These are phyloP conservation scores for Prunella himalayana DNA, from an alignment of 2,113 vertebrate genomes.

Conservation along the genomic window DNA sequence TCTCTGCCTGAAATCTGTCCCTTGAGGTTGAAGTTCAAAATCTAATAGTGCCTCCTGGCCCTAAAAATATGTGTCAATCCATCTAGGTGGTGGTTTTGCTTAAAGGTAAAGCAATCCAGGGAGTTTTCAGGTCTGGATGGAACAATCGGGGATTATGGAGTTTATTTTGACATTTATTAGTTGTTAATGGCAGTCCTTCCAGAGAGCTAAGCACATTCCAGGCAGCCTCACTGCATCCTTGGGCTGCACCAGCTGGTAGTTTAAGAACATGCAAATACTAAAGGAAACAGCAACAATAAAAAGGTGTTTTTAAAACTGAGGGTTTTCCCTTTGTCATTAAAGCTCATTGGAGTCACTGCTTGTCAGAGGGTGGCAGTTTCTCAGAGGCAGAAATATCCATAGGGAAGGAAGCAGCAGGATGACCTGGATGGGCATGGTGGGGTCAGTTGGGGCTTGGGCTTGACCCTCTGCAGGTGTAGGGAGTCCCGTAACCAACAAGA, in stretches of 20 bases:
- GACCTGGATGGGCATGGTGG: background rate
- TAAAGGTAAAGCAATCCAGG: background rate
- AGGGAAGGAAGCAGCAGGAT: background rate
- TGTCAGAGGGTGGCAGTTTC: background rate
- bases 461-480: background rate
- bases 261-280: background rate
- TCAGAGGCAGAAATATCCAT: background rate
- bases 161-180: conserved; percentile 19
- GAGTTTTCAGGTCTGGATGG: background rate
- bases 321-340: background rate
- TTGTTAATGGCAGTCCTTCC: conserved; percentile 14
- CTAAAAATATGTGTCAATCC: background rate
- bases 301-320: background rate
- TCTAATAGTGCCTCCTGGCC: background rate
- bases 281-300: background rate
- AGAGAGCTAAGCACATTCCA: background rate
- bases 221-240: background rate
- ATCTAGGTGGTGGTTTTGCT: background rate
- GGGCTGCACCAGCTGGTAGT: background rate
- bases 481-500: background rate
- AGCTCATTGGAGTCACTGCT: background rate
- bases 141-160: background rate
- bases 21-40: background rate
- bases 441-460: background rate
- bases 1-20: background rate